Evolutionary conservation across 1,140 invertebrate species (phyloP), one percentile per base, ranked within the genome.

Genomic region (Brevipalpus yothersi): DNA sequence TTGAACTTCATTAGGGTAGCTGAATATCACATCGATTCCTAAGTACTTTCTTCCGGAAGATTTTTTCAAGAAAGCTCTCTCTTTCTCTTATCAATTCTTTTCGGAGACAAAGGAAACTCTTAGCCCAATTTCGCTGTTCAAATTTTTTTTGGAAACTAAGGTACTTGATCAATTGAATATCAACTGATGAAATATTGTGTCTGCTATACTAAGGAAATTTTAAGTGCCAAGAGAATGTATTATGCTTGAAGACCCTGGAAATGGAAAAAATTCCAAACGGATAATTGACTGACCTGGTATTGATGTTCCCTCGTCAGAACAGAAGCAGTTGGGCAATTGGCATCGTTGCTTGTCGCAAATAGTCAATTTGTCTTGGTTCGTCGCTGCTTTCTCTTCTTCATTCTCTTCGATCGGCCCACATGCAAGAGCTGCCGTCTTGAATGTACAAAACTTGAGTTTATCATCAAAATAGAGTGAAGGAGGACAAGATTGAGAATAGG

Each of bases 401-500:
- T 21, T 43, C 31, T 63, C 62, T 40, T 58, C 74, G 64, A 90
- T 79, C 13, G 86, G 86, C 42, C 87, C 87, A 70, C 87, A 91
- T 68, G 83, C 77, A n/a, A 86, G 84, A 72, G 89, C 85, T 15
- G 61, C 58, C 62, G 81, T 80, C 74, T 88, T 87, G 69, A 89
- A 90, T 0, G 86, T 90, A 68, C 87, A 91, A 62, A 82, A 83
- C 72, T 91, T 90, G 68, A 80, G 83, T 60, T 86, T 79, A 66
- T 90, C 86, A 68, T 91, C 87, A 69, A 90, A 91, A 69, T 85
- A 85, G 7, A 91, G 72, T 41, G 83, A 83, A 11, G 86, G 86
- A 8, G 87, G 87, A 72, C 87, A 91, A 2, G 56, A 39, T 57
- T 63, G 62, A 17, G 45, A 49, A 45, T 60, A 63, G 11, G 62